Evolutionary conservation across 35 echinoderm and acorn worm species (phyloP), one percentile per base, ranked within the genome.

Genomic region (Heliocidaris erythrogramma): DNA sequence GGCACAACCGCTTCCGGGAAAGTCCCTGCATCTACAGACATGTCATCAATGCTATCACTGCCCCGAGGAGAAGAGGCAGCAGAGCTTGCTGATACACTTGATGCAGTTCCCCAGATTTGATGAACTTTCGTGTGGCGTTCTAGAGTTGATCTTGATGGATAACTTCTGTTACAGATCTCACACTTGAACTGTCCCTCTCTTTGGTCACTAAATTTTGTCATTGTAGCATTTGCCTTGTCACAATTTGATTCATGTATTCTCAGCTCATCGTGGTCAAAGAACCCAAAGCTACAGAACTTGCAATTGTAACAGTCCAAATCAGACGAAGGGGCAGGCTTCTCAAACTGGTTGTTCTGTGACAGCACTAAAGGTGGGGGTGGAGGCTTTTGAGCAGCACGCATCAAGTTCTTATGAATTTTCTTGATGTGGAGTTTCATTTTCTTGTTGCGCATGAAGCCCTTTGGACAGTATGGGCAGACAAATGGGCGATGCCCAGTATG

Each of bases 381-480:
- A n/a, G 91, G 91, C 48, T 92, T 92, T 48, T 30, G 91, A 48
- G 91, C 91, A 18, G 91, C 91, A 52, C 49, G 47, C 18, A 92
- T 49, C 13, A 92, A 48, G 9, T 92, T 92, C 50, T 92, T 32
- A 59, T 92, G 91, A 48, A 17, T 24, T 48, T 50, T 92, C 91
- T 92, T 92, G 49, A 92, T 92, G 29, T 92, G 91, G 11, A 92
- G 31, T 59, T 92, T 92, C 91, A 92, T 5, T 59, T 92, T 92
- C 49, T 92, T 92, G 27, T 92, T 92, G 27, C 91, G 91, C 48
- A 92, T 49, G 49, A 92, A 92, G n/a, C 91, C 91, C 49, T 52
- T 92, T 59, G 91, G 91, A 92, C 91, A 92, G 50, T 50, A 92
- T 29, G 91, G 91, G 30, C 91, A 92, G 31, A 92, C 91, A 92